Percentiles rank a stretch among this genome's conserved stretches.
Evolutionary conservation across 2,113 vertebrate genomes (phyloP).

Genomic region (Monopterus albus): DNA sequence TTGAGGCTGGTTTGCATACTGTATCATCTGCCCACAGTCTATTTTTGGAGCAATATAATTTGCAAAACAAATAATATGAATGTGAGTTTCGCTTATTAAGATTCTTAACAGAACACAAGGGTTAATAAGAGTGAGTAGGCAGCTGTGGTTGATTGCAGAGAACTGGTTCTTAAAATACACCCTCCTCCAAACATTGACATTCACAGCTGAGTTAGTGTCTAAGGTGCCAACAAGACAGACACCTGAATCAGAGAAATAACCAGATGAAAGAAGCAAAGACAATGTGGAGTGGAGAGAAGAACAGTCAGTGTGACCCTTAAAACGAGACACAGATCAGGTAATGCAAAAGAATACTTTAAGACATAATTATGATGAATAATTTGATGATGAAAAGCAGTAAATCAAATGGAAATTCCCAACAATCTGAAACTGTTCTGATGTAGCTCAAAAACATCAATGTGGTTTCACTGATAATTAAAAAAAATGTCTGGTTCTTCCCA

Average conservation of each 20-base stretch:
- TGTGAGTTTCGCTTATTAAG: conserved; percentile 4
- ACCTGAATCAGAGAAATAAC: conserved; percentile 8
- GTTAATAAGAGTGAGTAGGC: conserved; percentile 13
- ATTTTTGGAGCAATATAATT: conserved; percentile 31
- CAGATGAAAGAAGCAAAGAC: conserved; percentile 2
- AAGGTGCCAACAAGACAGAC: conserved; percentile 17
- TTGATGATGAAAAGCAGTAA: neutral
- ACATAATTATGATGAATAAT: too few species aligned
- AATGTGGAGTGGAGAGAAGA: neutral
- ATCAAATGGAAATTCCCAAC: neutral
- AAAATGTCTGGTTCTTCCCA: neutral
- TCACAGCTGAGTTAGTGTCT: neutral
- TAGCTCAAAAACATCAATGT: neutral
- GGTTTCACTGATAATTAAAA: neutral
- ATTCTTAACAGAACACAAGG: conserved; percentile 25
- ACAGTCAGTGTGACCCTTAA: too few species aligned
- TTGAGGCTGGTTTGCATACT: conserved; percentile 36
- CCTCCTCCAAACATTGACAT: neutral
- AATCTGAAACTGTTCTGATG: conserved; percentile 5
- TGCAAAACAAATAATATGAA: conserved; percentile 6
- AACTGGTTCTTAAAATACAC: conserved; percentile 5
- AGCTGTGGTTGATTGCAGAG: neutral
- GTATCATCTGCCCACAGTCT: conserved; percentile 13
- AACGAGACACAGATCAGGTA: too few species aligned
- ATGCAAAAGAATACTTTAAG: too few species aligned